These are phyloP conservation scores for Cheumatopsyche charites DNA, from an alignment of 1,140 invertebrate species.

Conservation along the genomic window DNA sequence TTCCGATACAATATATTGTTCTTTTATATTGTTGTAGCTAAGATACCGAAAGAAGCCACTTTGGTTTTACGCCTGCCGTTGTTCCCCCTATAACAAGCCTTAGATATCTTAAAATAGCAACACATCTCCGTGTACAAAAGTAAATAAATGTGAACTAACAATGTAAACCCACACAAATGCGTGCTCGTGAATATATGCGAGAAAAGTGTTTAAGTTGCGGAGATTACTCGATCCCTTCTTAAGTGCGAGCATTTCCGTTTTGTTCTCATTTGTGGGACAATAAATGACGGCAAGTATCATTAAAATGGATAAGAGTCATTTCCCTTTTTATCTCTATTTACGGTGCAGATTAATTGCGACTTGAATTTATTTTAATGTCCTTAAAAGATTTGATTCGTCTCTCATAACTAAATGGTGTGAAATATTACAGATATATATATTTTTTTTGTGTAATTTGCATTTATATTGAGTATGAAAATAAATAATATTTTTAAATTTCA, in stretches of 20 bases:
- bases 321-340: neutral
- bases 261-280: constrained; percentile 5
- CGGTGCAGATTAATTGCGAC: neutral
- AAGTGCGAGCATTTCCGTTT: constrained; percentile 3
- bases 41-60: constrained; percentile 11
- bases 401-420: neutral
- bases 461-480: too few relatives aligned
- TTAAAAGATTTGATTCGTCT: neutral
- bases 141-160: neutral
- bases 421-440: neutral
- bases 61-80: constrained; percentile 18
- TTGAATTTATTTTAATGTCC: constrained; percentile 1
- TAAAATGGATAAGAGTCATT: constrained; percentile 19
- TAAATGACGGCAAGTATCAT: constrained; percentile 9
- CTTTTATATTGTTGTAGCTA: neutral
- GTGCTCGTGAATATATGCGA: neutral
- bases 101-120: too few relatives aligned
- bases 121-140: neutral
- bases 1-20: constrained; percentile 14
- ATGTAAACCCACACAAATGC: neutral
- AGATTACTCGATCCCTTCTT: constrained; percentile 17
- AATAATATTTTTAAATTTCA: constrained; percentile 60
- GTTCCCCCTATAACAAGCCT: neutral
- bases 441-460: neutral
- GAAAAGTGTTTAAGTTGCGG: constrained; percentile 12